Evolutionary conservation across 2,888 invertebrate genomes (phyloP).

Genomic region (Athetis lepigone): DNA sequence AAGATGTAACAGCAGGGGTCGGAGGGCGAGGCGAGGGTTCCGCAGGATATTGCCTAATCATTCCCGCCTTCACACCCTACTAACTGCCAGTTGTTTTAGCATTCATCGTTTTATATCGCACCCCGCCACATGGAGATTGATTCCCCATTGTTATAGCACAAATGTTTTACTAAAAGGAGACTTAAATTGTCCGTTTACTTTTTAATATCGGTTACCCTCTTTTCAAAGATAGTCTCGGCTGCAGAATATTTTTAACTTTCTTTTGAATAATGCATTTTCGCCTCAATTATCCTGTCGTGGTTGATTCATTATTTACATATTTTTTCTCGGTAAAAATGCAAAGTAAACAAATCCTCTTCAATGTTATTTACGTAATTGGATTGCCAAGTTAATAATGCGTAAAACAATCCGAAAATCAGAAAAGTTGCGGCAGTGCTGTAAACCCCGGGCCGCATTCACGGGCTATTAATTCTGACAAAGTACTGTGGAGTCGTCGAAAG

Average conservation of each 20-base stretch:
- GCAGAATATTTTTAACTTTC: constrained; percentile 24
- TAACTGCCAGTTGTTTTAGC: constrained; percentile 89
- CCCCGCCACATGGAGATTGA: constrained; percentile 78
- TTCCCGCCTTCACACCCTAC: constrained; percentile 88
- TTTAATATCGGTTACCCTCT: constrained; percentile 59
- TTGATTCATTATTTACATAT: constrained; percentile 53
- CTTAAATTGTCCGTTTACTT: constrained; percentile 64
- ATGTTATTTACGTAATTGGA: constrained; percentile 87
- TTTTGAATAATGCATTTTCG: constrained; percentile 57
- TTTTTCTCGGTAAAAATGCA: constrained; percentile 57
- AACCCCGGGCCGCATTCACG: constrained; percentile 81
- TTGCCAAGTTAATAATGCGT: constrained; percentile 89
- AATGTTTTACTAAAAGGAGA: constrained; percentile 77
- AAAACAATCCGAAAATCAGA: constrained; percentile 88
- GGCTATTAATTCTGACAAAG: constrained; percentile 89
- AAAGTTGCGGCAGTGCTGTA: constrained; percentile 79
- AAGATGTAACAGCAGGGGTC: constrained; percentile 85
- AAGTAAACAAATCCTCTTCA: constrained; percentile 71
- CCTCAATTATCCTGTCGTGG: constrained; percentile 51
- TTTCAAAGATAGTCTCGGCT: constrained; percentile 16
- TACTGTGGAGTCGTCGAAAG: constrained; percentile 81
- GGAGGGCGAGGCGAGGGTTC: constrained; percentile 80
- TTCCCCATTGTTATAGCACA: constrained; percentile 80
- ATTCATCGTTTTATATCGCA: constrained; percentile 84
- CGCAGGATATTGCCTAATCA: constrained; percentile 90